Evolutionary conservation across 1,140 invertebrate genomes (phyloP), one percentile per base, ranked within the genome.

Genomic region (Drosophila ohnishii): DNA sequence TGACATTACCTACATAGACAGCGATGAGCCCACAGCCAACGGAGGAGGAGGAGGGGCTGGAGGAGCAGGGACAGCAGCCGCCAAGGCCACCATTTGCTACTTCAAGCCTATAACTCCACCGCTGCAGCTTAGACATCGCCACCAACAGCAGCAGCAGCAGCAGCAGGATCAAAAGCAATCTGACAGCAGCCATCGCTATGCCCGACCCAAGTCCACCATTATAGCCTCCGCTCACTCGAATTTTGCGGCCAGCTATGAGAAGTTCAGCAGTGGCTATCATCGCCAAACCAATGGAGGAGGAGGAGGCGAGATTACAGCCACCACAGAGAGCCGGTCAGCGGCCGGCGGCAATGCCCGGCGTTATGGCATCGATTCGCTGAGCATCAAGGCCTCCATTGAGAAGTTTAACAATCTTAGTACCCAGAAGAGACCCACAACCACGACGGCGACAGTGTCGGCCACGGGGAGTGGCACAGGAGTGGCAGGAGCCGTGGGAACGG

Each of bases 1-100:
- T 56, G 90, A 91, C 65, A 91, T 91, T 19, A 91, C 70, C 72
- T 91, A 84, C 48, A 91, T 91, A 45, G 90, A 91, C 58, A 91
- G 90, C 77, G 90, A 91, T 66, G 90, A 91, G 13, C 67, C 71
- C 25, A 75, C 74, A 19, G 44, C 87, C 19, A 48, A 74, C 44
- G 55, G 63, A 19, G 45, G 40, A 1, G 34, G 11, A 34, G 10
- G 22, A 35, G 44, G 55, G 5, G 35, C 8, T 57, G 42, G 16
- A 37, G 50, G 19, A 44, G 34, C 39, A 1, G 45, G 22, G 0
- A 8, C 44, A 10, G 22, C 61, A 11, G 44, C 53, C n/a, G 5
- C 48, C 51, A 77, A 42, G 66, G 19, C 45, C n/a, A 75, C 60
- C 19, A 74, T 84, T 3, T 75, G 77, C 28, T 88, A 84, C 51